Evolutionary conservation across 64 coral and sea anemone genomes (phyloP), one percentile per base, ranked within the genome.

Genomic region (Montipora cactus): DNA sequence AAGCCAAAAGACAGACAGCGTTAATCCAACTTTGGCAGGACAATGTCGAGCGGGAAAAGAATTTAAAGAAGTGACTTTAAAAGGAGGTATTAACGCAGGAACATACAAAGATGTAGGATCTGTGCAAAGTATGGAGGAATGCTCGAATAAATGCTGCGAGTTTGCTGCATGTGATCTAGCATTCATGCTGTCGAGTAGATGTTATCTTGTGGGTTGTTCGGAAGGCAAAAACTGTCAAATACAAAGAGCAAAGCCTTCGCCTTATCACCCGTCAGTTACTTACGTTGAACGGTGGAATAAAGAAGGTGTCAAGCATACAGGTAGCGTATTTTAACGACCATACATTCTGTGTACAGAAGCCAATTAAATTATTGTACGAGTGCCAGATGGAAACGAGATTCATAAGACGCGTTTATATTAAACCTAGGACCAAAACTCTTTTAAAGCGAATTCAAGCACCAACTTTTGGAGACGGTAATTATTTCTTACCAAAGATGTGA

Each of bases 231-330:
- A 91, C 67, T 99, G 98, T 81, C 92, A 96, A 55, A 91, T 99
- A 81, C 95, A 99, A 47, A 99, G 93, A 89, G 98, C 98, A 4
- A 99, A 99, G 44, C 89, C 98, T 14, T 99, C 98, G 5, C 91
- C 92, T 2, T 99, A 94, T 51, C 89, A 96, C 67, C 98, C 98
- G 0, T 93, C 92, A 7, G 93, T 99, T 12, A 88, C 87, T 49
- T 99, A 99, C 46, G 87, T 96, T 62, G 94, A 95, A 37, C 61
- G 98, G 11, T 99, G 98, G 98, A 99, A 99, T 80, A 99, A 87
- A 19, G 98, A 99, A 73, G 98, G 98, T 67, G 98, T 99, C 5
- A 99, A 95, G 76, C 98, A 99, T 49, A 95, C 98, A 75, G 90
- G 98, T 99, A 92, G 59, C 23, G 82, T 59, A 5, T 11, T 15